These are phyloP conservation scores for Babyrousa celebensis DNA, from an alignment of 2,797 vertebrate species.

Conservation along the genomic window DNA sequence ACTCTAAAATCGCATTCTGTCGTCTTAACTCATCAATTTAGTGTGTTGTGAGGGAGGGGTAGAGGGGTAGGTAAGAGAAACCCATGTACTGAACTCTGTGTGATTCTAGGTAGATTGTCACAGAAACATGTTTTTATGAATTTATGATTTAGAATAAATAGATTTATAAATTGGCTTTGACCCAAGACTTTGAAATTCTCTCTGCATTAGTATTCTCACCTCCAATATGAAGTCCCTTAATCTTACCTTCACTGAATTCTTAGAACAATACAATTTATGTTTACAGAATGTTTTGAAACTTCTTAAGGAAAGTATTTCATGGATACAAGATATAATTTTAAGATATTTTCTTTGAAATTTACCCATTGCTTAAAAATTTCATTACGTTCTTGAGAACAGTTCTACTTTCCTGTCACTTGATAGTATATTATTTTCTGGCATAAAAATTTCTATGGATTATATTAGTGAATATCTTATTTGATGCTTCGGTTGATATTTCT, in stretches of 20 bases:
- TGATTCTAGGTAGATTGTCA: neutral
- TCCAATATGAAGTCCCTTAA: neutral
- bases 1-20: neutral
- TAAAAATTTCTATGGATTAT: constrained; percentile 56
- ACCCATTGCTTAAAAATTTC: neutral
- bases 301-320: neutral
- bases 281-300: neutral
- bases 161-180: neutral
- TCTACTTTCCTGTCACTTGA: constrained; percentile 24
- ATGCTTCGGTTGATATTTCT: constrained; percentile 7
- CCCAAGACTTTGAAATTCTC: neutral
- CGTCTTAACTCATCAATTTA: neutral
- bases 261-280: constrained; percentile 24
- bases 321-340: neutral
- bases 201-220: neutral
- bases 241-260: neutral
- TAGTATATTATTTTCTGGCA: constrained; percentile 51
- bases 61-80: too few relatives aligned
- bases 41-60: too few relatives aligned
- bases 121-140: neutral
- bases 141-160: neutral
- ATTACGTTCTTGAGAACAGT: neutral
- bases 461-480: constrained; percentile 54
- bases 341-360: constrained; percentile 18
- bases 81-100: neutral